A percentile compares a stretch with the other conserved stretches of the same genome.
These are phyloP conservation scores for Aphodius sticticus DNA, from an alignment of 2,888 invertebrate genomes.

Conservation along the genomic window DNA sequence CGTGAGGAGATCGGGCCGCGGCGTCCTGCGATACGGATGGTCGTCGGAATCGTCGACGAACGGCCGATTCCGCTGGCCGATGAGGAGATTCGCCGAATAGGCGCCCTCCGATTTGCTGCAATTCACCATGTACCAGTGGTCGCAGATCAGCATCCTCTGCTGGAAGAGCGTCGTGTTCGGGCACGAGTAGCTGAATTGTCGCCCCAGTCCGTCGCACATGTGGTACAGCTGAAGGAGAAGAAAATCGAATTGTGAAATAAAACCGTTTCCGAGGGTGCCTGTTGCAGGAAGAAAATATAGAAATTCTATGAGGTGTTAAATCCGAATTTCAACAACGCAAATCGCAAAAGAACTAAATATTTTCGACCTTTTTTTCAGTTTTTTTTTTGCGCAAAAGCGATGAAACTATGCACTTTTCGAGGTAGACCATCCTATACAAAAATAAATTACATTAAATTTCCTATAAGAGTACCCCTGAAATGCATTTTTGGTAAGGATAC, in stretches of 20 bases:
- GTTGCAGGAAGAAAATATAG: no score
- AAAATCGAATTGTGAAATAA: constrained; percentile 19
- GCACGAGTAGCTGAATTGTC: constrained; percentile 80
- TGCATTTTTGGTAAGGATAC: no score
- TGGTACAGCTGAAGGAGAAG: constrained; percentile 71
- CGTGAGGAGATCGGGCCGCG: constrained; percentile 73
- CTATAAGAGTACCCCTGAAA: no score
- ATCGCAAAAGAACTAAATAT: no score
- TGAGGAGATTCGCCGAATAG: constrained; percentile 75
- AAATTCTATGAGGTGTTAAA: no score
- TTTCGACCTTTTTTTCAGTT: no score
- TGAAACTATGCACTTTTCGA: no score
- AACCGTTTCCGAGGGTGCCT: no score
- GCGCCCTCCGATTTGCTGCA: constrained; percentile 74
- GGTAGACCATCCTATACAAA: no score
- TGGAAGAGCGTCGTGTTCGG: constrained; percentile 83
- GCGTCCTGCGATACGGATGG: constrained; percentile 71
- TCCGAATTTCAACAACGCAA: no score
- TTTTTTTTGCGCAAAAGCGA: no score
- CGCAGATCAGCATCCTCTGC: constrained; percentile 82
- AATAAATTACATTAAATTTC: no score
- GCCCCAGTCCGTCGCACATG: constrained; percentile 80
- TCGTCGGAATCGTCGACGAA: constrained; percentile 71
- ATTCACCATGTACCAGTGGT: constrained; percentile 86
- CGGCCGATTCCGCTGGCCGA: constrained; percentile 74